Evolutionary conservation across 2,113 vertebrate species (phyloP).

Genomic region (Seriola aureovittata): DNA sequence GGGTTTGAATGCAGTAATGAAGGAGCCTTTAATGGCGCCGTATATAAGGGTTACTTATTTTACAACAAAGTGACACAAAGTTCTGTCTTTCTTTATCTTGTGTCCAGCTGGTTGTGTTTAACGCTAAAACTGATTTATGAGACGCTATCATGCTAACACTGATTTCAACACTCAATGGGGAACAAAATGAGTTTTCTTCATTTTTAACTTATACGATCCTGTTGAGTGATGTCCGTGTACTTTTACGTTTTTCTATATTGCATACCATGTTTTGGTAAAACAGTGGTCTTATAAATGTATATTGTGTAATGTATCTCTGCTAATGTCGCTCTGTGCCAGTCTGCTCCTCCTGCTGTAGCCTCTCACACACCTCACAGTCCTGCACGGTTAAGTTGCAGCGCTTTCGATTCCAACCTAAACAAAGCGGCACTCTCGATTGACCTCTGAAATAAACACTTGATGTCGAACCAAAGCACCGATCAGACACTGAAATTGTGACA

Average conservation of each 20-base stretch:
- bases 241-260: slow-evolving; percentile 54
- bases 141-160: slow-evolving; percentile 22
- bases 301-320: slow-evolving; percentile 63
- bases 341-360: slow-evolving; percentile 38
- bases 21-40: slow-evolving; percentile 25
- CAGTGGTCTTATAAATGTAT: slow-evolving; percentile 68
- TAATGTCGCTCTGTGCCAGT: slow-evolving; percentile 65
- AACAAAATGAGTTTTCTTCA: slow-evolving; percentile 27
- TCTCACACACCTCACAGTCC: slow-evolving; percentile 34
- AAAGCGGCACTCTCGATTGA: background rate
- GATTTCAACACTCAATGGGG: slow-evolving; percentile 36
- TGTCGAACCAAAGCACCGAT: slow-evolving; percentile 26
- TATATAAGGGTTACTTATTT: slow-evolving; percentile 30
- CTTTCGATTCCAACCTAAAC: background rate
- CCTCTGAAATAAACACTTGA: slow-evolving; percentile 39
- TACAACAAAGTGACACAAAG: slow-evolving; percentile 27
- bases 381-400: slow-evolving; percentile 5
- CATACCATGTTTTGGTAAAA: slow-evolving; percentile 50
- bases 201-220: slow-evolving; percentile 49
- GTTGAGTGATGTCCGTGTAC: slow-evolving; percentile 59
- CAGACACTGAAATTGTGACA: slow-evolving; percentile 18
- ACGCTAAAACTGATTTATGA: slow-evolving; percentile 42
- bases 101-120: slow-evolving; percentile 46
- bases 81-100: slow-evolving; percentile 30
- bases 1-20: slow-evolving; percentile 10